Base-by-base conservation (phyloP, 2,113 vertebrate species). In the Illadopsis cleaveri region DNA sequence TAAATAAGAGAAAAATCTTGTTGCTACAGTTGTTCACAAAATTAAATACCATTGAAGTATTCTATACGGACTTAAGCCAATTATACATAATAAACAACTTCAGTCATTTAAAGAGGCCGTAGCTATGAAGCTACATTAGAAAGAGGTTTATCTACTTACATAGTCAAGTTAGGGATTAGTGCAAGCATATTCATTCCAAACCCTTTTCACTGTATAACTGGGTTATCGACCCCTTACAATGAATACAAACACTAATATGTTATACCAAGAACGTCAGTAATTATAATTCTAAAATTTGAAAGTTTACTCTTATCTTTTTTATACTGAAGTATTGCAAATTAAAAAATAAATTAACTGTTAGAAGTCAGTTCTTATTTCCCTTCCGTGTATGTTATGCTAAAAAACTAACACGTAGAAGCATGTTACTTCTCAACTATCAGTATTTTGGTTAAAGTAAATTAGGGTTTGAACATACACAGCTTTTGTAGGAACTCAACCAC, bases 61-160 rank as follows among this genome's bases (percentile, higher is more conserved):
- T 94, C 48, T 80, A 10, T 95, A 35, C 27, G 70, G 93, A 56
- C 44, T 54, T 96, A 96, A 96, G 88, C 90, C 82, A 95, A 96
- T 96, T 96, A 95, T 30, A 56, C 24, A 51, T 70, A 70, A 90
- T 91, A 73, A 96, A 85, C 78, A 90, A 88, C 47, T 85, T 80
- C 66, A 94, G 53, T 90, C 38, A 58, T 77, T 94, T 87, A 72
- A 93, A 93, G 53, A 93, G 42, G 77, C 66, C 20, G 6, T 54
- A 73, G 70, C 78, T 94, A n/a, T 64, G 54, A 93, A 88, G 81
- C 68, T 87, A 9, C 65, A 69, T 90, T 88, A 73, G 93, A 91
- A 94, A 84, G 84, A 85, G 78, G 33, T 91, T 97, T 91, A 95
- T 95, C 82, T 62, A 28, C 78, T 91, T 90, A 66, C 23, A 42